These are phyloP conservation scores for Orycteropus afer DNA, from an alignment of 2,113 vertebrate genomes.

Conservation along the genomic window DNA sequence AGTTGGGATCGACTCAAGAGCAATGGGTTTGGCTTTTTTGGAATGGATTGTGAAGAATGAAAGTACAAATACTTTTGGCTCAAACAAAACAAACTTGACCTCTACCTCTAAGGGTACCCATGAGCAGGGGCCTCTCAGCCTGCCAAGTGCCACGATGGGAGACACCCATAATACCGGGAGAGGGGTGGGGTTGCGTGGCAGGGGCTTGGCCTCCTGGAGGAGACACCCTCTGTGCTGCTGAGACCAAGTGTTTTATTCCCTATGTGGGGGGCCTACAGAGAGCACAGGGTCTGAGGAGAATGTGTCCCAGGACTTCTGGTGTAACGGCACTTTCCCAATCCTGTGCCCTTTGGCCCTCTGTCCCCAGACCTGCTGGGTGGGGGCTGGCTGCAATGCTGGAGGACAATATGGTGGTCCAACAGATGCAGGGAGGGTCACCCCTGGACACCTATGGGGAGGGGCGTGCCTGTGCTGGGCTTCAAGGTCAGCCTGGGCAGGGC, in stretches of 20 bases:
- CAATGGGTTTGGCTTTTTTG: not conserved
- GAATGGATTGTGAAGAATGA: fast-evolving
- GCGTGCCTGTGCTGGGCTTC: fast-evolving
- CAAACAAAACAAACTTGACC: not conserved
- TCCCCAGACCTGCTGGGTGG: not conserved
- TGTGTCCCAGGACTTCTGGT: too few species aligned
- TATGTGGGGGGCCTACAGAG: fast-evolving
- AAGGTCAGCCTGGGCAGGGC: not conserved
- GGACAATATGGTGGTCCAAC: fast-evolving
- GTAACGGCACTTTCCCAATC: too few species aligned
- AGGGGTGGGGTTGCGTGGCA: fast-evolving
- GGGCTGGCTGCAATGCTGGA: not conserved
- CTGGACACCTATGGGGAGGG: fast-evolving
- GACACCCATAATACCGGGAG: fast-evolving
- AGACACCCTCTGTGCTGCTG: too few species aligned
- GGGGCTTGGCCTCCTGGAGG: not conserved
- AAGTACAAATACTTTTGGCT: not conserved
- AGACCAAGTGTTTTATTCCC: not conserved
- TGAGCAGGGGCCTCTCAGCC: not conserved
- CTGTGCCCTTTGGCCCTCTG: not conserved
- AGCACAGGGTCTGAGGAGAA: not conserved
- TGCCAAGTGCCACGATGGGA: not conserved
- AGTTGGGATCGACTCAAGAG: not conserved
- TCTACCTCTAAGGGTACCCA: fast-evolving
- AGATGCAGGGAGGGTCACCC: too few species aligned